Percentiles rank a stretch among this genome's conserved stretches.
phyloP scores from a whole-genome alignment of 2,113 vertebrate genomes.

The Rhegmatorhina hoffmannsi region DNA sequence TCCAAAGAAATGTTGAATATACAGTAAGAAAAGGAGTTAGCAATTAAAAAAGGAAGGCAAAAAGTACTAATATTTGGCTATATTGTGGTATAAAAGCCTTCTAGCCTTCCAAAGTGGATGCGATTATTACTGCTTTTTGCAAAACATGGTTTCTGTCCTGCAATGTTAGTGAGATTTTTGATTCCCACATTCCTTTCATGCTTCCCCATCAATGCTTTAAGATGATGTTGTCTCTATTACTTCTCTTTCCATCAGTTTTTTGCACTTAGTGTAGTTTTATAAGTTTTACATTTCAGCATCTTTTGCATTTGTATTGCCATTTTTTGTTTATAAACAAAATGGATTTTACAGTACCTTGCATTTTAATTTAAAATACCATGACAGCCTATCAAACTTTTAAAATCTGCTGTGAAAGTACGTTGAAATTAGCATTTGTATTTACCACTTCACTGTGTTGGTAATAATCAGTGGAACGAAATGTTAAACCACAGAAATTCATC shows the following conservation, averaged over 20 bases:
- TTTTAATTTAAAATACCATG: constrained; percentile 56
- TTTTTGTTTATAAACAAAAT: constrained; percentile 54
- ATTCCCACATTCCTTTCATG: background rate
- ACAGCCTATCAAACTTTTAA: constrained; percentile 46
- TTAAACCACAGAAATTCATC: constrained; percentile 64
- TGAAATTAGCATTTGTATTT: constrained; percentile 75
- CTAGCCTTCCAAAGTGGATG: background rate
- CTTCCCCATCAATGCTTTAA: background rate
- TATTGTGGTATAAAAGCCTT: background rate
- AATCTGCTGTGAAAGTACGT: constrained; percentile 56
- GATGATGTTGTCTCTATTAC: background rate
- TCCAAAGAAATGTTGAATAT: background rate
- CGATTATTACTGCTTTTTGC: background rate
- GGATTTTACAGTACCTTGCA: constrained; percentile 53
- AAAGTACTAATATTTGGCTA: background rate
- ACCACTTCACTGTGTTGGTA: constrained; percentile 63
- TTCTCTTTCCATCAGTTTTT: background rate
- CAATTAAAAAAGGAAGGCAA: background rate
- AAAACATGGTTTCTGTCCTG: background rate
- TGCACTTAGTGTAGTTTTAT: background rate
- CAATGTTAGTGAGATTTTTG: background rate
- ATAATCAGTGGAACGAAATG: constrained; percentile 68
- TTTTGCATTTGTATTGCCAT: constrained; percentile 6
- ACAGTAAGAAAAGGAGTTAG: background rate
- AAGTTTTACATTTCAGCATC: constrained; percentile 5